Evolutionary conservation across 2,888 invertebrate species (phyloP), one percentile per base, ranked within the genome.

Genomic region (Epirrhoe alternata): DNA sequence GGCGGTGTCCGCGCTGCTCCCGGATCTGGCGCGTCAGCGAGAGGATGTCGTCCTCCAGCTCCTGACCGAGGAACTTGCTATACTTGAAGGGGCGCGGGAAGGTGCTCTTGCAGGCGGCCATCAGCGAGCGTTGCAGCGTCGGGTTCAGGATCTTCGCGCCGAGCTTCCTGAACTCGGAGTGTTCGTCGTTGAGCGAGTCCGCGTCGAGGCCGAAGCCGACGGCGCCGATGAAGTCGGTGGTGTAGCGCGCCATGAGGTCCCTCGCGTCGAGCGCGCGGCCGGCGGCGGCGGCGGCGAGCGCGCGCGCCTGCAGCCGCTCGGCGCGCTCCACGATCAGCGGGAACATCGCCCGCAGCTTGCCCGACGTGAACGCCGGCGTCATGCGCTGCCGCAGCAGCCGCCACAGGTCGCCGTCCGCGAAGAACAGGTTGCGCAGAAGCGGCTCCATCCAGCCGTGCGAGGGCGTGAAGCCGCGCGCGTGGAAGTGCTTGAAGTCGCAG

Each of bases 261-360:
- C 87, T 77, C 5, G 84, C 85, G 65, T 86, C 87, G 7, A 85
- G 61, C 30, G 81, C 62, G 1, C 61, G 70, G 1, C 74, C 79
- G 30, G 58, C 54, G 33, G 75, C 70, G 51, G 83, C 81, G 16
- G 78, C 78, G 10, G 62, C 53, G 0, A 78, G 73, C n/a, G 83
- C 76, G 5, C 83, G 80, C 12, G 69, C 56, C 66, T 82, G 84
- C 64, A 90, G 75, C 33, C 75, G 72, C 74, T 86, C 85, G 4
- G 87, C 85, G 35, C 87, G 81, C 68, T 85, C 85, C 58, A 82
- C 79, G 17, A 89, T 80, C 62, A 89, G 77, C 12, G 87, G 88
- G 68, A 89, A 88, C 89, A 89, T 89, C 30, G 85, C 86, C 55
- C 81, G 81, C 57, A 88, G 78, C 75, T 87, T 89, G 31, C 87